phyloP scores from a whole-genome alignment of 1,140 invertebrate genomes.

The Tetragonula clypearis region DNA sequence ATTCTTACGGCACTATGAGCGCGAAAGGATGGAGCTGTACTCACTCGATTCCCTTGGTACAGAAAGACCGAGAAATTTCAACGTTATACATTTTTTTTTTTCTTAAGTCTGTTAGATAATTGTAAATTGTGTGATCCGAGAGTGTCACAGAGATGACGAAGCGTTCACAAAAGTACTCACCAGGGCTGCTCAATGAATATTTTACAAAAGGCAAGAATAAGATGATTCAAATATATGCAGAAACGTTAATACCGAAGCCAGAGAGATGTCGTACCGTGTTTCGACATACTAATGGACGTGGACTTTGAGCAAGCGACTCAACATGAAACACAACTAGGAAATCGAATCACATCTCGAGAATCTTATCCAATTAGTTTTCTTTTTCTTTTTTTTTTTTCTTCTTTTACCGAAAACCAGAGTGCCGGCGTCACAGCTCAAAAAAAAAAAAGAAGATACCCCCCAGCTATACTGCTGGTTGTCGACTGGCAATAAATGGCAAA shows the following conservation, averaged over 20 bases:
- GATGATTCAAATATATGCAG: conserved; percentile 71
- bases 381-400: no score
- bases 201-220: conserved; percentile 61
- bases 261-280: conserved; percentile 54
- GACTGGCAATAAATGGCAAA: no score
- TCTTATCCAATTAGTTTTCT: conserved; percentile 63
- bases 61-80: no score
- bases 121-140: no score
- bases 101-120: not conserved
- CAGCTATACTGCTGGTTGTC: no score
- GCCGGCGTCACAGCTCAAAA: not conserved
- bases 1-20: not conserved
- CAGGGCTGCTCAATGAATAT: conserved; percentile 47
- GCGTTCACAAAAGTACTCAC: conserved; percentile 26
- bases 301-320: conserved; percentile 56
- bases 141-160: no score
- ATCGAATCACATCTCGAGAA: conserved; percentile 57
- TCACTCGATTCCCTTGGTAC: no score
- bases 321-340: conserved; percentile 44
- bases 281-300: conserved; percentile 59
- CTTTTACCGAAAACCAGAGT: conserved; percentile 4
- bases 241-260: conserved; percentile 63
- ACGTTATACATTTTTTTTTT: no score
- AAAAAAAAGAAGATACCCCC: not conserved
- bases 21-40: not conserved